Percentiles rank a stretch among this genome's conserved stretches.
phyloP scores from a whole-genome alignment of 2,797 vertebrate species.

The Babyrousa celebensis region DNA sequence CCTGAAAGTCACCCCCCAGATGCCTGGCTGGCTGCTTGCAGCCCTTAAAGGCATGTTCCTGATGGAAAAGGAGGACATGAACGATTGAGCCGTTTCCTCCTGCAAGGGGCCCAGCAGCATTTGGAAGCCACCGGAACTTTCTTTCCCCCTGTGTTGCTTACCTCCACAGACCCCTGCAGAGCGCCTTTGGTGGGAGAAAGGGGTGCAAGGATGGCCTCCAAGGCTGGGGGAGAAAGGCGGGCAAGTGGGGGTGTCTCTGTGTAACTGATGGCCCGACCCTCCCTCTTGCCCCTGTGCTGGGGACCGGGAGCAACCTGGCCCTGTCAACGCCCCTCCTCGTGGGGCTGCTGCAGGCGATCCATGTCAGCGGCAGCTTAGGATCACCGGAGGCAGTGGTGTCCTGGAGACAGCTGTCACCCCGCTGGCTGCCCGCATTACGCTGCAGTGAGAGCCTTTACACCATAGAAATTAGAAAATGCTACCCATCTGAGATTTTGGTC shows the following conservation, averaged over 20 bases:
- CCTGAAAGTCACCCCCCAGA: conserved; percentile 39
- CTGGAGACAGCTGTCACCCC: not conserved
- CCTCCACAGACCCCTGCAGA: not conserved
- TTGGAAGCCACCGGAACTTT: conserved; percentile 18
- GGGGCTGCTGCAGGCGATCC: not conserved
- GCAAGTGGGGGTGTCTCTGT: not conserved
- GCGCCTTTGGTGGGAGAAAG: not conserved
- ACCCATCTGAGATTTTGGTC: not conserved
- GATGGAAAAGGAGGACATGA: not conserved
- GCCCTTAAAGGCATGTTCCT: conserved; percentile 55
- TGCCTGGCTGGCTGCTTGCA: not conserved
- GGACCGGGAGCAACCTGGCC: not conserved
- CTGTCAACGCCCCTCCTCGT: not conserved
- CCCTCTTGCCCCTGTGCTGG: not conserved
- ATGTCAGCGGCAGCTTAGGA: not conserved
- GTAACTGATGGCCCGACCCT: not conserved
- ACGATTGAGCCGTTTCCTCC: not conserved
- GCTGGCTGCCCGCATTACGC: not conserved
- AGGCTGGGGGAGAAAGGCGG: not conserved
- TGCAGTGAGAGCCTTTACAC: not conserved
- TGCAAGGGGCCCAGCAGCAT: not conserved
- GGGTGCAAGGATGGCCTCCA: not conserved
- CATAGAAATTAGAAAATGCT: not conserved
- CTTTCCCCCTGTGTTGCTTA: not conserved
- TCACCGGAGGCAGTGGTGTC: not conserved